phyloP scores from a whole-genome alignment of 2,113 vertebrate genomes.

The Phrynosoma platyrhinos region DNA sequence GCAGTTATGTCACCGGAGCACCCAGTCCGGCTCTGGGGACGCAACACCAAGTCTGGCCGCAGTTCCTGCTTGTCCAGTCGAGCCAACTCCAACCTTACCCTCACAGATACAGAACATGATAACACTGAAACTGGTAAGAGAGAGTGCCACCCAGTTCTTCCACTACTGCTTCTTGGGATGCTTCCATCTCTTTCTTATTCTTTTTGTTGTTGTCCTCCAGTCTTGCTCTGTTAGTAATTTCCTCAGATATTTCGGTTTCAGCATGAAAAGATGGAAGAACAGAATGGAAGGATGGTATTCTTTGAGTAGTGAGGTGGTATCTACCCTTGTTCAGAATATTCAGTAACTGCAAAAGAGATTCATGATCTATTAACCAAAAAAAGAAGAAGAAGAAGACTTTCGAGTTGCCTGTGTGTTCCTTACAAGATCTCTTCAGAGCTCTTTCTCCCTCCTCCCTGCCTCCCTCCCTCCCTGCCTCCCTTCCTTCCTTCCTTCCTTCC shows the following conservation, averaged over 20 bases:
- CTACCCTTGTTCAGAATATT: slow-evolving; percentile 56
- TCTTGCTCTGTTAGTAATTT: not conserved
- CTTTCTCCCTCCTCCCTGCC: slow-evolving; percentile 40
- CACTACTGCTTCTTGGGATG: not conserved
- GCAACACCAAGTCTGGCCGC: slow-evolving; percentile 90
- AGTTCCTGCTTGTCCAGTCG: slow-evolving; percentile 97
- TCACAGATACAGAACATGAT: slow-evolving; percentile 97
- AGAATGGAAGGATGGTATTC: slow-evolving; percentile 62
- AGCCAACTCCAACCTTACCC: slow-evolving; percentile 97
- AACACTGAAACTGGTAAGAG: slow-evolving; percentile 93
- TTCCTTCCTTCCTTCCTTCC: slow-evolving; percentile 54
- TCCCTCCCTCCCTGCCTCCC: slow-evolving; percentile 38
- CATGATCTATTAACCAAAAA: slow-evolving; percentile 47
- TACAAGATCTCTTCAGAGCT: slow-evolving; percentile 51
- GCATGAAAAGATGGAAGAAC: not conserved
- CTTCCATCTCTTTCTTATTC: not conserved
- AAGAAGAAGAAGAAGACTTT: slow-evolving; percentile 55
- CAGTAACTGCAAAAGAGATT: slow-evolving; percentile 53
- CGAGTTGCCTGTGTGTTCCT: slow-evolving; percentile 44
- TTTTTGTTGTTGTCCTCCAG: not conserved
- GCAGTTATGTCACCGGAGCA: slow-evolving; percentile 92
- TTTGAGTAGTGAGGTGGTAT: slow-evolving; percentile 21
- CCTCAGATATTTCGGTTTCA: not conserved
- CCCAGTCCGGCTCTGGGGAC: slow-evolving; percentile 90
- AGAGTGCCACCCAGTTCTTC: too few species aligned